Percentiles rank a stretch among this genome's conserved stretches.
These are phyloP conservation scores for Caenorhabditis inopinata DNA, from an alignment of 1,140 invertebrate genomes.

Conservation along the genomic window DNA sequence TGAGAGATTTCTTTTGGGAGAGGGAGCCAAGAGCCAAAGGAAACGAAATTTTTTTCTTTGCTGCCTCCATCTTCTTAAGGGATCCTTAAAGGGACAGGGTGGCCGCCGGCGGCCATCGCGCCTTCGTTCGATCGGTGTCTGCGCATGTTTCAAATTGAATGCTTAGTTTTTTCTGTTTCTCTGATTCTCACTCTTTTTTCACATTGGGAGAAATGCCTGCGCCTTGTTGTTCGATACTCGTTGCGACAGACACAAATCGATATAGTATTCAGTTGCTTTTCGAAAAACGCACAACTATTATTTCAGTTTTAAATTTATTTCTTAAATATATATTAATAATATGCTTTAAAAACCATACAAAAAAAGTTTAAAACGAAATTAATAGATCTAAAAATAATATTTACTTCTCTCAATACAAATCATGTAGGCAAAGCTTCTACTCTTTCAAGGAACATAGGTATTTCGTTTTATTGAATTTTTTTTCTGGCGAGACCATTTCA, in stretches of 20 bases:
- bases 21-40: background rate
- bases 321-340: too few relatives aligned
- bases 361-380: too few relatives aligned
- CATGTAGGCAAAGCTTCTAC: too few relatives aligned
- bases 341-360: too few relatives aligned
- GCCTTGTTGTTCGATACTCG: background rate
- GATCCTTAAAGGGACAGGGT: slow-evolving; percentile 12
- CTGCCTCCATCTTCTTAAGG: background rate
- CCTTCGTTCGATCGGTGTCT: too few relatives aligned
- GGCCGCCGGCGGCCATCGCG: too few relatives aligned
- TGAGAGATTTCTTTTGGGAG: background rate
- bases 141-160: slow-evolving; percentile 22
- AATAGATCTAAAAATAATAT: too few relatives aligned
- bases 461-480: too few relatives aligned
- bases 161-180: background rate
- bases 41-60: background rate
- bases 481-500: too few relatives aligned
- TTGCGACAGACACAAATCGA: slow-evolving; percentile 1
- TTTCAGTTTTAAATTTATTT: too few relatives aligned
- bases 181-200: background rate
- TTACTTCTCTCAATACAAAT: too few relatives aligned
- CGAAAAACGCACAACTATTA: background rate
- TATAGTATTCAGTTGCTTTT: background rate
- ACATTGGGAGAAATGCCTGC: background rate
- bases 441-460: too few relatives aligned